Percentiles rank a stretch among this genome's conserved stretches.
Conservation (phyloP, 2,888 invertebrate species). For the Neoitamus cyanurus region DNA sequence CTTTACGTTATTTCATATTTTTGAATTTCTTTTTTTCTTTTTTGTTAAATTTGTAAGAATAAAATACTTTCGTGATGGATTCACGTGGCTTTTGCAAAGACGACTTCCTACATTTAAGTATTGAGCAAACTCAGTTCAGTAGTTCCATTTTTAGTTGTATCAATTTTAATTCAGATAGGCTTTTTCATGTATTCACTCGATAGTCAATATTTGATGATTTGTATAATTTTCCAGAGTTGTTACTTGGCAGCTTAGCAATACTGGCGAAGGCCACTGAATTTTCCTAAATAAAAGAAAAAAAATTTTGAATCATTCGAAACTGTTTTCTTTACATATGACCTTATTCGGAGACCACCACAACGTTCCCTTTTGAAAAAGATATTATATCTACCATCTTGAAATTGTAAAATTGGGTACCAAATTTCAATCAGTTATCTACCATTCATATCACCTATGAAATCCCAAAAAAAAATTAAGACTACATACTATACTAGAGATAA, state of each 20-base stretch:
- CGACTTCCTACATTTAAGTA: background rate
- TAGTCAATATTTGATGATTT: slow-evolving; percentile 1
- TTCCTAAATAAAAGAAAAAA: slow-evolving; percentile 32
- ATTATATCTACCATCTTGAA: too few species aligned
- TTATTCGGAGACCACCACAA: background rate
- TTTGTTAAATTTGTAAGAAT: slow-evolving; percentile 5
- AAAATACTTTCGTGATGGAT: background rate
- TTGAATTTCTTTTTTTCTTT: background rate
- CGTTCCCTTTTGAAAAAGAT: background rate
- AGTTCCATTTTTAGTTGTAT: background rate
- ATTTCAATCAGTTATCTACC: too few species aligned
- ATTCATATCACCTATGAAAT: too few species aligned
- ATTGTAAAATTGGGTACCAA: too few species aligned
- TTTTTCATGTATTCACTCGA: background rate
- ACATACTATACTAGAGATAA: too few species aligned
- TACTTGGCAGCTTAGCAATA: slow-evolving; percentile 29
- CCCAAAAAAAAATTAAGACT: too few species aligned
- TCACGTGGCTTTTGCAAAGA: background rate
- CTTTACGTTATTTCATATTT: slow-evolving; percentile 3
- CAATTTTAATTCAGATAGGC: background rate
- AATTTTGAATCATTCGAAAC: background rate
- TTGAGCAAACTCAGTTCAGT: background rate
- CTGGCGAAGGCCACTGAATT: slow-evolving; percentile 25
- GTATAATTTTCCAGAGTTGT: slow-evolving; percentile 3
- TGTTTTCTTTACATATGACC: background rate